Evolutionary conservation across 2,113 vertebrate species (phyloP), one percentile per base, ranked within the genome.

Genomic region (Myxocyprinus asiaticus): DNA sequence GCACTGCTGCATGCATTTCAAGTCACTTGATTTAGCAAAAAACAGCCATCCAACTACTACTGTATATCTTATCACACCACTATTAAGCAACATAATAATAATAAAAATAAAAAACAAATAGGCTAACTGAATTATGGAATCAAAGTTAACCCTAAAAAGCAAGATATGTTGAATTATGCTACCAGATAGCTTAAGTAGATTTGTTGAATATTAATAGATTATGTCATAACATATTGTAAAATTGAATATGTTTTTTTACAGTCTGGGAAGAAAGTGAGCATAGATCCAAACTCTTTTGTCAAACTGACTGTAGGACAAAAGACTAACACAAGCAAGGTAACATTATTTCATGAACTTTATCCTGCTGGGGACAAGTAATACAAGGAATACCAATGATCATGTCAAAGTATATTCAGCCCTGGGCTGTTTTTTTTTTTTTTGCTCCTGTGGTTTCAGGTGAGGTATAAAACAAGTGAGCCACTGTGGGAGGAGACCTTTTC

Each of bases 401-500:
- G 55, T 7, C 0, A 7, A 58, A 58, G 55, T 1, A 7, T 66
- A 17, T 14, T 9, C 43, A n/a, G 14, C 17, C 10, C 44, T 50
- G 48, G 51, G 9, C 33, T 50, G 17, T 6, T 9, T 73, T 33
- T 33, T 33, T 33, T 33, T 33, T 33, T 1, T 45, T 51, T 73
- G 42, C 83, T 43, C 82, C 77, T 14, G 33, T 80, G 69, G 33
- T 9, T 78, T 77, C 77, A 99, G 98, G 94, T 98, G 86, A 95
- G 96, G 42, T 96, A 95, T 84, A 99, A 96, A 91, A 98, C 96
- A 71, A 95, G 88, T 69, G 97, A 99, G 81, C 98, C 98, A 0
- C 92, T 99, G 8, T 99, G 98, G 98, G 98, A 99, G 74, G 97
- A 99, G 59, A 92, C 94, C 11, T 97, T 98, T 77, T 95, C 94